Evolutionary conservation across 2,113 vertebrate species (phyloP).

Genomic region (Corvus hawaiiensis): DNA sequence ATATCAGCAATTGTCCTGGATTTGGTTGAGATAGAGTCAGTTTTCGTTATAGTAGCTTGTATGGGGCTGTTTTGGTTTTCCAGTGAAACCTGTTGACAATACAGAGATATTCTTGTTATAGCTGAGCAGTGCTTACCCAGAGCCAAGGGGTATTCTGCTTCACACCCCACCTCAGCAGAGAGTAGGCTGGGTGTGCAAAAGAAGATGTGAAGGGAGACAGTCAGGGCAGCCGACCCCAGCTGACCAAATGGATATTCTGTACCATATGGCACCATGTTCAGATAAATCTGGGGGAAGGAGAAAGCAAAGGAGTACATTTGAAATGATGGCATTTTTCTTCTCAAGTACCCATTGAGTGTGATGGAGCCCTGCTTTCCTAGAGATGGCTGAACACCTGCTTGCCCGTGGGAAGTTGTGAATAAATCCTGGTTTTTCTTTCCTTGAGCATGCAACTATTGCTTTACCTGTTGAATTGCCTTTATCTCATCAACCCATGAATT

Average conservation of each 20-base stretch:
- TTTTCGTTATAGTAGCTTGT: neutral
- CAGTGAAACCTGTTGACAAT: neutral
- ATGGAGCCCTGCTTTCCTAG: neutral
- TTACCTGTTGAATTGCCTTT: neutral
- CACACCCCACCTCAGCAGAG: neutral
- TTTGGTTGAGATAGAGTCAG: neutral
- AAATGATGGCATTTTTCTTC: neutral
- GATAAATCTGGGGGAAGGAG: neutral
- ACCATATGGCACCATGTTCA: rapidly evolving
- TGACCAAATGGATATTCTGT: neutral
- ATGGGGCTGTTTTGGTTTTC: neutral
- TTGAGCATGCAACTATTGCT: neutral
- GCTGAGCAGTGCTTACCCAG: neutral
- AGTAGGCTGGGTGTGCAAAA: neutral
- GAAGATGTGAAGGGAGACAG: neutral
- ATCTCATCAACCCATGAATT: neutral
- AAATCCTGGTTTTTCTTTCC: neutral
- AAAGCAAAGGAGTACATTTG: neutral
- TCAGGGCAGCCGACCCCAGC: rapidly evolving
- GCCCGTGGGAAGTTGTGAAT: neutral
- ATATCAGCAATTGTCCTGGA: neutral
- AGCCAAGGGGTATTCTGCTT: neutral
- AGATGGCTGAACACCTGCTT: neutral
- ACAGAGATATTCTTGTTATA: neutral
- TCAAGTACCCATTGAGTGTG: neutral